Percentiles rank a stretch among this genome's conserved stretches.
phyloP scores from a whole-genome alignment of 2,888 invertebrate species.

The Drosophila subsilvestris region DNA sequence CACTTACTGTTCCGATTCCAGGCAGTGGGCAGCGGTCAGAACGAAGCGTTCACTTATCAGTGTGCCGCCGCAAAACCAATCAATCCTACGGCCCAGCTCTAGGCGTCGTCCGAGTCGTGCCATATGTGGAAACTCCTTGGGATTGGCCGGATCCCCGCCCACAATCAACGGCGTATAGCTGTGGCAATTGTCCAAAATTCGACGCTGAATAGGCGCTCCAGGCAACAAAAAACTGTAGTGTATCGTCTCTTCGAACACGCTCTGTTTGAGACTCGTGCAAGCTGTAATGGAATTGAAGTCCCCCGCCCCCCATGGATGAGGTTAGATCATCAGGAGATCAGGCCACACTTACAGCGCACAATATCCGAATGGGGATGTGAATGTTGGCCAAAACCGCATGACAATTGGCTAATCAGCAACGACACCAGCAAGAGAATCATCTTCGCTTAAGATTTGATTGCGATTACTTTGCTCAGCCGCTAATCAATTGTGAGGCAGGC shows the following conservation, averaged over 20 bases:
- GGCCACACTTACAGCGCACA: conserved; percentile 43
- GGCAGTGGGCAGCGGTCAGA: conserved; percentile 69
- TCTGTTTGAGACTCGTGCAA: conserved; percentile 65
- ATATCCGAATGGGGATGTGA: conserved; percentile 6
- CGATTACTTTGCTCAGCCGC: conserved; percentile 8
- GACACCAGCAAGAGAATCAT: conserved; percentile 39
- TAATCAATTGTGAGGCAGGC: conserved; percentile 6
- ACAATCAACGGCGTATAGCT: conserved; percentile 84
- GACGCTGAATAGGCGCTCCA: conserved; percentile 47
- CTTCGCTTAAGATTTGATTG: conserved; percentile 3
- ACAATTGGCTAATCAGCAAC: conserved; percentile 29
- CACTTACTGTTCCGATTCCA: conserved; percentile 62
- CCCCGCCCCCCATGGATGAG: neutral
- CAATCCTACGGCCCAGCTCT: conserved; percentile 7
- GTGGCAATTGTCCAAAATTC: conserved; percentile 66
- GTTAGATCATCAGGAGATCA: neutral
- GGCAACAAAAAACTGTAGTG: conserved; percentile 61
- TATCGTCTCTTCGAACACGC: conserved; percentile 64
- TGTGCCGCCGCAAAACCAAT: conserved; percentile 80
- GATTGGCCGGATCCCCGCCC: conserved; percentile 73
- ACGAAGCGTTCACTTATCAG: conserved; percentile 66
- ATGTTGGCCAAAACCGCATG: conserved; percentile 17
- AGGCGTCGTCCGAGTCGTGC: conserved; percentile 58
- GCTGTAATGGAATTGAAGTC: conserved; percentile 22
- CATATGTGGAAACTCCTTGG: conserved; percentile 81